These are phyloP conservation scores for Melanotaenia boesemani DNA, from an alignment of 2,797 vertebrate genomes.

Conservation along the genomic window DNA sequence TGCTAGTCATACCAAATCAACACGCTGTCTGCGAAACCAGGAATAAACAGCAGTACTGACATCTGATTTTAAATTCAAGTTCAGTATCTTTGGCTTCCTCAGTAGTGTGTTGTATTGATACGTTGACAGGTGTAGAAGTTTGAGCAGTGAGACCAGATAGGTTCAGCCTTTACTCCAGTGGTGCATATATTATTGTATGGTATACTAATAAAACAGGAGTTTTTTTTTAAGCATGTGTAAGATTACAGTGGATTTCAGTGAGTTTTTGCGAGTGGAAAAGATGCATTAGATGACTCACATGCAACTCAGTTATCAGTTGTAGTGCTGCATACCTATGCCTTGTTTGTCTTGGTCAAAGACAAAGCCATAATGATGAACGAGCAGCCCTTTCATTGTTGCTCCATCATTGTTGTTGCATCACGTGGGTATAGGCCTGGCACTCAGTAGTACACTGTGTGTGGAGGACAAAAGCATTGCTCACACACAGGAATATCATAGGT, in stretches of 20 bases:
- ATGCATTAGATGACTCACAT: conserved; percentile 27
- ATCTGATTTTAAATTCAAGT: conserved; percentile 27
- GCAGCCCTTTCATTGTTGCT: conserved; percentile 75
- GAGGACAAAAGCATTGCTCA: conserved; percentile 77
- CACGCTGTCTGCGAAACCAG: conserved; percentile 29
- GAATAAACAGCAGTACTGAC: neutral
- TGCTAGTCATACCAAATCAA: conserved; percentile 38
- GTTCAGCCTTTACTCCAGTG: neutral
- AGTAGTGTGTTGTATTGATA: conserved; percentile 2
- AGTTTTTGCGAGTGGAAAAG: neutral
- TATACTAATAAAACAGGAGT: neutral
- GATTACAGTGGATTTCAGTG: neutral
- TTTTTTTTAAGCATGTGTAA: neutral
- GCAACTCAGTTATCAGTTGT: conserved; percentile 31
- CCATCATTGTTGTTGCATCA: conserved; percentile 74
- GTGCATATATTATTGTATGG: neutral
- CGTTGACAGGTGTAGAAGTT: conserved; percentile 7
- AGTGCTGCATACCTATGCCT: conserved; percentile 20
- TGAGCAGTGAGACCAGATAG: conserved; percentile 23
- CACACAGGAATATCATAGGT: conserved; percentile 62
- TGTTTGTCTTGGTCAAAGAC: conserved; percentile 58
- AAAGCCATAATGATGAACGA: conserved; percentile 60
- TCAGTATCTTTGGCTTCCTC: neutral
- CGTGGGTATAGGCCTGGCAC: conserved; percentile 66
- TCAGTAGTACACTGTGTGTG: conserved; percentile 54